Conservation (phyloP, 1,140 invertebrate genomes). For the Caenorhabditis brenneri region DNA sequence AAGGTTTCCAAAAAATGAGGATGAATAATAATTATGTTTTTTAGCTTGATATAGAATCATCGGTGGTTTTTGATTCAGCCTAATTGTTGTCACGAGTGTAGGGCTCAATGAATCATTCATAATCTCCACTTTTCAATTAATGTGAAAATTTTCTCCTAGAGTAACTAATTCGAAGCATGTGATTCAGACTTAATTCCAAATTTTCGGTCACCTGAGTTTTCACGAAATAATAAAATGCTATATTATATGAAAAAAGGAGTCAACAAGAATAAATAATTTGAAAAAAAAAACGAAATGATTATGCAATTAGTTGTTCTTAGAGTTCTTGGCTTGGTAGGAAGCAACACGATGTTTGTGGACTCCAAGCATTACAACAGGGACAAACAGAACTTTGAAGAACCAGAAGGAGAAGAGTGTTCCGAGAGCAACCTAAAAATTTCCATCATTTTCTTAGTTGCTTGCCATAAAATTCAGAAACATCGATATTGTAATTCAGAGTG, state of each 20-base stretch:
- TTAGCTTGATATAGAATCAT: no score
- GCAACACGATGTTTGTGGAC: constrained; percentile 62
- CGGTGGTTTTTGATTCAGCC: no score
- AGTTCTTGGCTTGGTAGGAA: constrained; percentile 53
- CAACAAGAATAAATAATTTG: background rate
- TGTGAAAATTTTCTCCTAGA: no score
- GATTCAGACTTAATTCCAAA: no score
- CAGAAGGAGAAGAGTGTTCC: constrained; percentile 65
- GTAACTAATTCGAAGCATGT: no score
- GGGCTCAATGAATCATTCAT: no score
- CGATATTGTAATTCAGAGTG: background rate
- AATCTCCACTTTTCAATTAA: no score
- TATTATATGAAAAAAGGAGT: background rate
- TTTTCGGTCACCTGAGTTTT: background rate
- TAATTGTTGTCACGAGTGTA: no score
- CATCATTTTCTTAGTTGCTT: background rate
- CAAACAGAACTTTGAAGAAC: constrained; percentile 67
- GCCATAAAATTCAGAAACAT: background rate
- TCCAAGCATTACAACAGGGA: constrained; percentile 66
- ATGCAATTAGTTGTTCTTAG: background rate
- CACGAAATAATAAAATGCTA: background rate
- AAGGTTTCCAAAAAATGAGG: no score
- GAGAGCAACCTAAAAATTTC: constrained; percentile 60
- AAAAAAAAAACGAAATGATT: background rate
- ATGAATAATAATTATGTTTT: no score